A percentile compares a stretch with the other conserved stretches of the same genome.
phyloP scores from a whole-genome alignment of 2,888 invertebrate genomes.

The Eretmocerus hayati region DNA sequence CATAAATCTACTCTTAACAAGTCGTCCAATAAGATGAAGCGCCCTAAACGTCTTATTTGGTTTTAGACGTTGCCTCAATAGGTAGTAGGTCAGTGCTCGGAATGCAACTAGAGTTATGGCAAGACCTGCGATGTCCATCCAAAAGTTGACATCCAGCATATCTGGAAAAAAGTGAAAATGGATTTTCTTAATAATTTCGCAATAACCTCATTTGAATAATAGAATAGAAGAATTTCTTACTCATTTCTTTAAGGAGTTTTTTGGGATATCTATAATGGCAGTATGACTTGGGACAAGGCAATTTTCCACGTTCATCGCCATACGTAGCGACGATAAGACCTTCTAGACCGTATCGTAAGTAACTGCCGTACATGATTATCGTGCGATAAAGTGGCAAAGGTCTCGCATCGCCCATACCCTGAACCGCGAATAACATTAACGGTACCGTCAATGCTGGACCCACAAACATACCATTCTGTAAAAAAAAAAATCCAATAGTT shows the following conservation, averaged over 20 bases:
- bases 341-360: slow-evolving; percentile 73
- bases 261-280: slow-evolving; percentile 69
- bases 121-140: slow-evolving; percentile 62
- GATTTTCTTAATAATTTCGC: background rate
- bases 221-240: slow-evolving; percentile 39
- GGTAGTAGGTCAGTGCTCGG: slow-evolving; percentile 62
- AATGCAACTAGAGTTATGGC: slow-evolving; percentile 56
- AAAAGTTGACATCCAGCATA: slow-evolving; percentile 63
- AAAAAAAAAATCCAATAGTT: slow-evolving; percentile 4
- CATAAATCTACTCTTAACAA: slow-evolving; percentile 56
- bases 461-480: slow-evolving; percentile 79
- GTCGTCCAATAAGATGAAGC: slow-evolving; percentile 61
- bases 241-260: slow-evolving; percentile 69
- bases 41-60: slow-evolving; percentile 66
- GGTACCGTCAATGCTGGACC: slow-evolving; percentile 85
- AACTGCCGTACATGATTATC: slow-evolving; percentile 75
- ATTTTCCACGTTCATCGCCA: slow-evolving; percentile 63
- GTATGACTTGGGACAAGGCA: slow-evolving; percentile 70
- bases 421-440: slow-evolving; percentile 77
- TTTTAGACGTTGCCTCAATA: slow-evolving; percentile 64
- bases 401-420: slow-evolving; percentile 70
- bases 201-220: background rate
- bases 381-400: slow-evolving; percentile 69
- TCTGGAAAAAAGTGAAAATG: slow-evolving; percentile 26
- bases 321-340: slow-evolving; percentile 75